These are phyloP conservation scores for Reticulitermes speratus DNA, from an alignment of 1,140 invertebrate species.

Conservation along the genomic window DNA sequence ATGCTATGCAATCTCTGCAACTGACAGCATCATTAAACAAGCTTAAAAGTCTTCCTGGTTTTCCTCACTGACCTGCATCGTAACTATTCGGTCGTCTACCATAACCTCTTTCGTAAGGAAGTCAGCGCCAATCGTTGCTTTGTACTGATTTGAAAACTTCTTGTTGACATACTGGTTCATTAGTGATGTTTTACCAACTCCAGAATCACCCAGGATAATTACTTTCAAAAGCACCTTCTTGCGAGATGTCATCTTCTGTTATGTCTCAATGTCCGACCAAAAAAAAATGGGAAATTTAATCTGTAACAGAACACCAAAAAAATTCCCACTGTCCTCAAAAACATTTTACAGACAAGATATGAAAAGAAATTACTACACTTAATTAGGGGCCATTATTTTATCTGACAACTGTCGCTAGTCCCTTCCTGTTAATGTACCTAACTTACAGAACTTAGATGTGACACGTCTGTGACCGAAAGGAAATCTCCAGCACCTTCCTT, in stretches of 20 bases:
- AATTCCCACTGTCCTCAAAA: too few relatives aligned
- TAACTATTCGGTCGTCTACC: conserved; percentile 97
- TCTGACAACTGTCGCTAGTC: too few relatives aligned
- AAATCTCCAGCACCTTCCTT: too few relatives aligned
- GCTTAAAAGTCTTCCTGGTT: too few relatives aligned
- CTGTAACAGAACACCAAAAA: not conserved
- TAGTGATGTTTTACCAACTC: conserved; percentile 98
- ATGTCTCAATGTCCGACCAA: not conserved
- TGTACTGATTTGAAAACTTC: conserved; percentile 99
- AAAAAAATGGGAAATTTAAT: not conserved
- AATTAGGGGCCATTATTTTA: too few relatives aligned
- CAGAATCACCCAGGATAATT: conserved; percentile 96
- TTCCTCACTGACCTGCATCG: conserved; percentile 81
- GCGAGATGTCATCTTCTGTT: conserved; percentile 75
- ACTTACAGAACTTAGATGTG: too few relatives aligned
- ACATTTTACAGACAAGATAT: too few relatives aligned
- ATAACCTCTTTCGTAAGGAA: conserved; percentile 99
- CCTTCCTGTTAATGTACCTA: too few relatives aligned
- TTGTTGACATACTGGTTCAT: conserved; percentile 99
- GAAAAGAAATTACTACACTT: too few relatives aligned
- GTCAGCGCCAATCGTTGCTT: conserved; percentile 99
- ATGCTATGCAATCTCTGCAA: too few relatives aligned
- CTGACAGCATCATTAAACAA: too few relatives aligned
- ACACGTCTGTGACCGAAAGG: too few relatives aligned
- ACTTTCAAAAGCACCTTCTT: conserved; percentile 97